phyloP scores from a whole-genome alignment of 2,113 vertebrate genomes.

The Melanerpes formicivorus region DNA sequence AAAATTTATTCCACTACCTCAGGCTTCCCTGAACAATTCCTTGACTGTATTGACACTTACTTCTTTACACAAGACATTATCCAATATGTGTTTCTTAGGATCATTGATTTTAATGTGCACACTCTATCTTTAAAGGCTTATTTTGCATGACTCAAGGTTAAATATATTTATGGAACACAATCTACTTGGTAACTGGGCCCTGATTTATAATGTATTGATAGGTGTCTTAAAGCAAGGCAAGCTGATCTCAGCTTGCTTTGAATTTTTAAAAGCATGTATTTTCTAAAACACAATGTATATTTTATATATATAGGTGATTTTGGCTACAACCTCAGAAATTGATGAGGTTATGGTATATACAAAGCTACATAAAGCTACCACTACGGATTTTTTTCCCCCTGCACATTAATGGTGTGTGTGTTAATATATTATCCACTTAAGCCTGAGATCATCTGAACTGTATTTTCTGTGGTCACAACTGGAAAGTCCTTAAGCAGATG shows the following conservation, averaged over 20 bases:
- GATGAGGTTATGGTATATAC: background rate
- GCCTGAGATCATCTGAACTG: background rate
- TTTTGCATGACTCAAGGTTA: slow-evolving; percentile 56
- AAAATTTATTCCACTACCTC: slow-evolving; percentile 25
- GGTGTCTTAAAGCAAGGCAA: background rate
- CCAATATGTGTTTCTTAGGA: background rate
- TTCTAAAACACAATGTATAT: background rate
- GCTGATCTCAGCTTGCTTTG: background rate
- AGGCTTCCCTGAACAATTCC: background rate
- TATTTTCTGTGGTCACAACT: background rate
- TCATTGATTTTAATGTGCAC: slow-evolving; percentile 25
- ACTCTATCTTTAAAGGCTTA: background rate
- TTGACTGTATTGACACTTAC: slow-evolving; percentile 12
- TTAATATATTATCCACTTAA: background rate
- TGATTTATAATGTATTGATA: slow-evolving; percentile 43
- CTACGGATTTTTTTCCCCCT: background rate
- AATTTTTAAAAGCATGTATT: background rate
- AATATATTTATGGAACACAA: slow-evolving; percentile 21
- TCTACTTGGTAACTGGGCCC: background rate
- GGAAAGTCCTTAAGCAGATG: background rate
- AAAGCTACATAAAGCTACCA: background rate
- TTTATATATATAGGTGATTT: background rate
- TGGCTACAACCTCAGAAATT: background rate
- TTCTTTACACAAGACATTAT: slow-evolving; percentile 29
- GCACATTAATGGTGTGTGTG: background rate